These are phyloP conservation scores for Trididemnum clinides DNA, from an alignment of 23 tunicate genomes.

Conservation along the genomic window DNA sequence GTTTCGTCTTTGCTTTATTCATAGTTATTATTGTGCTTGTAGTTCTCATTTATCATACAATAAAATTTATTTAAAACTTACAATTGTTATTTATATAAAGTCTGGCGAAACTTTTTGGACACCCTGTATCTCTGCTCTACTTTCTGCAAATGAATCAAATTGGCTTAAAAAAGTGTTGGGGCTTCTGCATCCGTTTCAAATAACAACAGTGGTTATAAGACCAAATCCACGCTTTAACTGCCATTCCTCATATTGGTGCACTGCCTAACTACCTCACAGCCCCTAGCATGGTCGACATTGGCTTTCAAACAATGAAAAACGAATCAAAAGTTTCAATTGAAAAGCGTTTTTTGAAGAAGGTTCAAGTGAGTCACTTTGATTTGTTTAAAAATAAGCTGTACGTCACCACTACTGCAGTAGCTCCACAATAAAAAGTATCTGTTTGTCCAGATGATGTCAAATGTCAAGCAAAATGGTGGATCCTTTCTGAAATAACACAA, in stretches of 20 bases:
- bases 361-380: background rate
- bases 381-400: background rate
- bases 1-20: conserved; percentile 20
- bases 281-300: background rate
- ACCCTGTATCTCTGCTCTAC: background rate
- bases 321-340: background rate
- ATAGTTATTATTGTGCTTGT: conserved; percentile 15
- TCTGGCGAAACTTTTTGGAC: conserved; percentile 30
- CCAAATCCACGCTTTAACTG: background rate
- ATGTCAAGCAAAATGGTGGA: background rate
- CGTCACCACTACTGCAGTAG: background rate
- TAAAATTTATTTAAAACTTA: conserved; percentile 11
- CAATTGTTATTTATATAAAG: conserved; percentile 2
- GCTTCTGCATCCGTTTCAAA: background rate
- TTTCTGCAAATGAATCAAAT: background rate
- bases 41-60: conserved; percentile 27
- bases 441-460: background rate
- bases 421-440: background rate
- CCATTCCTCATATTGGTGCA: background rate
- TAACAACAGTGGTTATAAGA: background rate
- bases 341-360: background rate
- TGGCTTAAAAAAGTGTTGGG: background rate
- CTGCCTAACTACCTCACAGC: background rate
- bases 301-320: background rate
- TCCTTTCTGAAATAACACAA: background rate